These are phyloP conservation scores for Acholoe squamosa DNA, from an alignment of 2,888 invertebrate genomes.

Conservation along the genomic window DNA sequence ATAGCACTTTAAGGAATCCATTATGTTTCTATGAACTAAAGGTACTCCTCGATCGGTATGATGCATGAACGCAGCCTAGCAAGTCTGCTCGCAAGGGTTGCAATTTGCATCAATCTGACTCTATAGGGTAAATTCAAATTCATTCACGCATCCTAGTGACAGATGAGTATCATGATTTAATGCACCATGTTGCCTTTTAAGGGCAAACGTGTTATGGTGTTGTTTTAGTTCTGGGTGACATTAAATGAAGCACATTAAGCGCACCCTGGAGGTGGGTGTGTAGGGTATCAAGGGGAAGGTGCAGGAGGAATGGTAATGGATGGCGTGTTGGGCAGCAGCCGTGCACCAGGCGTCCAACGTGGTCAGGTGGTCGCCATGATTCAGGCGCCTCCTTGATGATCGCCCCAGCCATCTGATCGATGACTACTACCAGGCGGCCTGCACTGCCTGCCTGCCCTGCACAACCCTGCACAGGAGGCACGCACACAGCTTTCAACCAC, in stretches of 20 bases:
- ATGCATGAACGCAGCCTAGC: no score
- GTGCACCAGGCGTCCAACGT: not conserved
- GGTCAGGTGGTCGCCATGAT: slow-evolving; percentile 40
- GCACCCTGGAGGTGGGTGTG: not conserved
- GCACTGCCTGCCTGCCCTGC: not conserved
- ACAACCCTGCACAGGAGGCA: no score
- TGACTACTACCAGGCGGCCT: not conserved
- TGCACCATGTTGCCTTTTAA: no score
- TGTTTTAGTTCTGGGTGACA: not conserved
- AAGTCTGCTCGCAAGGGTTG: no score
- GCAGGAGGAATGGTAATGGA: not conserved
- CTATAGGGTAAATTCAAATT: no score
- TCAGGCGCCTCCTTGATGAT: slow-evolving; percentile 22
- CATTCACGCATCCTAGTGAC: no score
- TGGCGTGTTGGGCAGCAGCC: not conserved
- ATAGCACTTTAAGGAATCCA: no score
- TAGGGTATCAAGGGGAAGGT: not conserved
- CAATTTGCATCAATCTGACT: no score
- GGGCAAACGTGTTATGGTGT: not conserved
- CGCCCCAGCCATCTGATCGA: slow-evolving; percentile 6
- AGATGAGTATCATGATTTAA: no score
- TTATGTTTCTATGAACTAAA: no score
- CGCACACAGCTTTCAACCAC: not conserved
- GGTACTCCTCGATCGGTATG: no score
- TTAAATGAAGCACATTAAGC: slow-evolving; percentile 14